Base-by-base conservation (phyloP, 2,888 invertebrate genomes). In the Petrolisthes manimaculis region DNA sequence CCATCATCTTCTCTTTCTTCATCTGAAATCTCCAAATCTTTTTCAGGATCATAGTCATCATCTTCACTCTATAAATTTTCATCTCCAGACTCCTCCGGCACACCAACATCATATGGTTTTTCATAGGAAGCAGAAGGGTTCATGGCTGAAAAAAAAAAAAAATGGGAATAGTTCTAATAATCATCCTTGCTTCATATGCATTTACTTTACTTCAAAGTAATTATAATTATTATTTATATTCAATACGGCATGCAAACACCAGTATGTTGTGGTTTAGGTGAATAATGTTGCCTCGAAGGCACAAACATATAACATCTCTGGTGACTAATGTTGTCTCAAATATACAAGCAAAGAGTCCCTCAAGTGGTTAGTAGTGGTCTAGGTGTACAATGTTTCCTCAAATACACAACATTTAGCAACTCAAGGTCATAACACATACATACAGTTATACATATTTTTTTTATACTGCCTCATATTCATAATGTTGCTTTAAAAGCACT, bases 51-150 rank as follows among this genome's bases (percentile, higher is more conserved):
- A 24, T 69, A 67, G 12, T 71, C 37, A 37, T 83, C 71, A 83
- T 37, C 51, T 18, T 69, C 71, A 67, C 24, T 53, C 21, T 83
- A 1, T 18, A 71, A 51, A 69, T 83, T 71, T 83, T 83, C 71
- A 71, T 71, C 71, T 83, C 69, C 83, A 83, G 74, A 83, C 51
- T 83, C 54, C 54, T 83, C 83, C 18, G 74, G 69, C 51, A 71
- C 6, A 83, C 71, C 56, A 79, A 5, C 79, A 79, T 79, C 79
- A 54, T 79, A 79, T 14, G 1, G 79, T 24, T 53, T 24, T 9
- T 2, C 24, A 55, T 81, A 81, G 61, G 56, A 81, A 1, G 12
- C 56, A 4, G 81, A 81, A 18, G 81, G 55, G 0, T 81, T 61
- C 56, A 81, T 81, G 56, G 18, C 61, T 81, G 81, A 12, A 81